Evolutionary conservation across 64 coral and sea anemone genomes (phyloP).

Genomic region (Trachythela sp.): DNA sequence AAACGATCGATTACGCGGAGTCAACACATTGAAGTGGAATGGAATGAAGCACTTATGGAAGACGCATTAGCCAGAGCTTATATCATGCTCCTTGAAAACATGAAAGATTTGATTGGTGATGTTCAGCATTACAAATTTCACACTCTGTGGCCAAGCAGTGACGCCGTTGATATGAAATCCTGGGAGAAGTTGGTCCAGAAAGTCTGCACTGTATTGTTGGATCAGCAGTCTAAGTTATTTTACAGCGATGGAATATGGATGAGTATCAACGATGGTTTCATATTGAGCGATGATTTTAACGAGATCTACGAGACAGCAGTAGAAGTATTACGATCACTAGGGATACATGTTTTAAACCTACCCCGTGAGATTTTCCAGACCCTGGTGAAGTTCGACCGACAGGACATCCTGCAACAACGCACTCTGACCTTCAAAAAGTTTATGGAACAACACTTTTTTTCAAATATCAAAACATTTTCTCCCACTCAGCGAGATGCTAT

Average conservation of each 20-base stretch:
- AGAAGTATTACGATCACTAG: background rate
- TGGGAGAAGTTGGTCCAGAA: background rate
- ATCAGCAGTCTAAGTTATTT: conserved; percentile 35
- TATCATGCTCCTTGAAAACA: conserved; percentile 65
- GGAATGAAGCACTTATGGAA: conserved; percentile 78
- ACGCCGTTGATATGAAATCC: conserved; percentile 39
- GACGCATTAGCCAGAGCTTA: conserved; percentile 68
- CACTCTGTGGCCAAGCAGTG: conserved; percentile 71
- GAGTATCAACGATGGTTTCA: background rate
- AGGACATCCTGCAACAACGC: conserved; percentile 25
- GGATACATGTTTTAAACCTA: background rate
- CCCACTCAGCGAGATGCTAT: conserved; percentile 38
- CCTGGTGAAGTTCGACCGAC: conserved; percentile 12
- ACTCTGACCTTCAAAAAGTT: conserved; percentile 77
- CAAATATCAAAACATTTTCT: conserved; percentile 38
- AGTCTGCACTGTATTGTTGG: conserved; percentile 36
- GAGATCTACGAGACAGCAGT: background rate
- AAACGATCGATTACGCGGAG: conserved; percentile 40
- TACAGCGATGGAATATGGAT: conserved; percentile 28
- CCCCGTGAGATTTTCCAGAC: conserved; percentile 24
- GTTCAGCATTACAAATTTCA: conserved; percentile 48
- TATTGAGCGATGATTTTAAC: conserved; percentile 3
- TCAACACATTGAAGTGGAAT: conserved; percentile 65
- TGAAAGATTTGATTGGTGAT: conserved; percentile 50
- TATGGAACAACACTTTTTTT: conserved; percentile 57